A percentile compares a stretch with the other conserved stretches of the same genome.
phyloP scores from a whole-genome alignment of 2,797 vertebrate genomes.

The Crenuchus spilurus region DNA sequence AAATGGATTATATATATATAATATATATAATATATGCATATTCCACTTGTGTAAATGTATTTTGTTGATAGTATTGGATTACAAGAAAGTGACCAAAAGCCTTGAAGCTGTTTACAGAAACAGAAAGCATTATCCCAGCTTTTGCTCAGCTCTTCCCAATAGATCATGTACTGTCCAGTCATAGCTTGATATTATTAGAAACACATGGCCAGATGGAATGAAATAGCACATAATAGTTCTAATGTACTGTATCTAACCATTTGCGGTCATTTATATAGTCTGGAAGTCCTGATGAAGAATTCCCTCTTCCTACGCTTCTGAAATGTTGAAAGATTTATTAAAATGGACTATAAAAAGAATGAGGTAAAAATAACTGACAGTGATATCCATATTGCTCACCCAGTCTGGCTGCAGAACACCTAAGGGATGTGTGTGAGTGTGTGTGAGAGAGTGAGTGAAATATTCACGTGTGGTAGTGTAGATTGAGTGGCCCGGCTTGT shows the following conservation, averaged over 20 bases:
- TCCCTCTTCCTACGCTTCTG: constrained; percentile 33
- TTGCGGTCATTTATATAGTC: constrained; percentile 47
- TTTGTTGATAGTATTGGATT: too few species aligned
- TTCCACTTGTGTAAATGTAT: too few species aligned
- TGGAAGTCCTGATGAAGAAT: constrained; percentile 53
- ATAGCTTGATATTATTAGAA: too few species aligned
- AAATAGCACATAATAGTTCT: constrained; percentile 42
- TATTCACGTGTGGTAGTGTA: neutral
- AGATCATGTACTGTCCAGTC: too few species aligned
- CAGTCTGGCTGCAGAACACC: constrained; percentile 40
- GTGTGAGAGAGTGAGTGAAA: constrained; percentile 8
- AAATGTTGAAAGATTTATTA: constrained; percentile 56
- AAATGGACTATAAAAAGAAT: constrained; percentile 55
- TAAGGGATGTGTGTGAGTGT: constrained; percentile 24
- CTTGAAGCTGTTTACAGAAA: too few species aligned
- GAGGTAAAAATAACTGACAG: constrained; percentile 60
- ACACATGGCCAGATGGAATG: constrained; percentile 17
- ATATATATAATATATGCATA: too few species aligned
- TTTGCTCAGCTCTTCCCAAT: too few species aligned
- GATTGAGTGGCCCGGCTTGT: constrained; percentile 6
- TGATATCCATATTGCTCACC: constrained; percentile 58
- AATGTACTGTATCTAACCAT: constrained; percentile 49
- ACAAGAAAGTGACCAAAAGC: too few species aligned
- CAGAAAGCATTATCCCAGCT: too few species aligned
- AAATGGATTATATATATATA: too few species aligned